phyloP scores from a whole-genome alignment of 2,888 invertebrate genomes.

The Limnephilus lunatus region DNA sequence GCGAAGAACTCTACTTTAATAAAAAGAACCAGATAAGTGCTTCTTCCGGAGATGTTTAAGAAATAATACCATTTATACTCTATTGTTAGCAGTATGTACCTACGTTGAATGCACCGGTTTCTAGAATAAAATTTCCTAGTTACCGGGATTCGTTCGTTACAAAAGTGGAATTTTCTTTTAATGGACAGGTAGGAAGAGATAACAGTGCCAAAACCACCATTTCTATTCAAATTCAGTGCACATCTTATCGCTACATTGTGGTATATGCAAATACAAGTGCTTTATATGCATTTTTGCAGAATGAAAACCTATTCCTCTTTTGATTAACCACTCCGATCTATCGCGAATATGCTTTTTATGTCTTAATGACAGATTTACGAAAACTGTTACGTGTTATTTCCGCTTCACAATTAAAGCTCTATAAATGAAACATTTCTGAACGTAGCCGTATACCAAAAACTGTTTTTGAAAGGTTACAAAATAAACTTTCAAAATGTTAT shows the following conservation, averaged over 20 bases:
- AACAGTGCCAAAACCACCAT: background rate
- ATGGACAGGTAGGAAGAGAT: background rate
- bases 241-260: background rate
- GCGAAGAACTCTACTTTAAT: background rate
- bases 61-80: background rate
- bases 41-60: background rate
- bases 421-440: no score
- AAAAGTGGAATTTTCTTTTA: background rate
- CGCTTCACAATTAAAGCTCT: no score
- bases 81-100: background rate
- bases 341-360: no score
- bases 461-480: no score
- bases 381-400: no score
- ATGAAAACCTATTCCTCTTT: background rate
- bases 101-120: background rate
- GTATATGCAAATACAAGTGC: background rate
- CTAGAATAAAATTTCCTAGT: background rate
- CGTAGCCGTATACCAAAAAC: no score
- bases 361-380: no score
- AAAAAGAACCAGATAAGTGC: background rate
- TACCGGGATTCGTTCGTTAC: background rate
- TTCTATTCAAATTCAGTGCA: background rate
- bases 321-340: no score
- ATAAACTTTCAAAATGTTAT: no score
- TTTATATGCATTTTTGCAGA: background rate